Evolutionary conservation across 2,797 vertebrate genomes (phyloP), one percentile per base, ranked within the genome.

Genomic region (Simalia tracyae): DNA sequence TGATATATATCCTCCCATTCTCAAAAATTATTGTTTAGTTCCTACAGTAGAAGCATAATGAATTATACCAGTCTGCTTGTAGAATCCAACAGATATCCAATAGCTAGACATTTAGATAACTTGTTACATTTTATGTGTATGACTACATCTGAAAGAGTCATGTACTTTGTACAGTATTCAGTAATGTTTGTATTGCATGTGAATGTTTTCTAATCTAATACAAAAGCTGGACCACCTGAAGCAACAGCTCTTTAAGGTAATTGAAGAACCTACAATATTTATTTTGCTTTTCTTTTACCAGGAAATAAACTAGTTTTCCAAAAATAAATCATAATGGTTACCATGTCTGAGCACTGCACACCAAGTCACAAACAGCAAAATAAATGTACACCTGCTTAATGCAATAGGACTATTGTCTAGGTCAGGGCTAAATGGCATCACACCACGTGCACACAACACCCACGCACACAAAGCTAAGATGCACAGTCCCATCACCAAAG

Each of bases 201-300:
- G 31, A 90, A 61, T 50, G 26, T 42, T 76, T 84, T 90, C 59
- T 84, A 26, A 5, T 59, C n/a, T 3, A 66, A 7, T n/a, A 87
- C 42, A 88, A 93, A 86, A 57, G 12, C 57, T 91, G 31, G 11
- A n/a, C 4, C 14, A 84, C 60, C 89, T 86, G 24, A 59, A 64
- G 63, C 28, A 66, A 84, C 84, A 93, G 56, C 60, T 28, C 26
- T 92, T 36, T 0, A 42, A 36, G 22, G 56, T 5, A 87, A 46
- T 57, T n/a, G 56, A 88, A 12, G 46, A 93, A 87, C 63, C n/a
- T 60, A 28, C 19, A 81, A 9, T 0, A 64, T 0, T 3, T 8
- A 84, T 59, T 1, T 60, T 93, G 3, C 86, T 91, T 95, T 81
- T 46, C 76, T 81, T 46, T 81, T 22, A 81, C 19, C 42, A 81